Percentiles rank a stretch among this genome's conserved stretches.
Conservation (phyloP, 2,113 vertebrate genomes). For the Scomber colias region DNA sequence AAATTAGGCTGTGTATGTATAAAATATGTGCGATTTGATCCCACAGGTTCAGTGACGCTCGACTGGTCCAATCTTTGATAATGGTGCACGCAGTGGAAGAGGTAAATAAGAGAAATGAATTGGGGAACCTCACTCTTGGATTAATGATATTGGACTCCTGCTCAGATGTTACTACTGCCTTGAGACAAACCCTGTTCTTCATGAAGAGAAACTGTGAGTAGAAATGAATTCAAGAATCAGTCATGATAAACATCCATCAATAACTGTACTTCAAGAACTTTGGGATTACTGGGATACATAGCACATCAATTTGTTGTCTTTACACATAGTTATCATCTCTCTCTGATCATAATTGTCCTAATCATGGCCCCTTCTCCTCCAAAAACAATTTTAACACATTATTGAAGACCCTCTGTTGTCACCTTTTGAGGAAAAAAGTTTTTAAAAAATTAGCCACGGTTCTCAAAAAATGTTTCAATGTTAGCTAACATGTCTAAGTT, state of each 20-base stretch:
- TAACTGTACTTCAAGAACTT: no score
- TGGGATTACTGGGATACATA: no score
- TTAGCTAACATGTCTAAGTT: no score
- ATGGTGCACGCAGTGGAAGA: constrained; percentile 64
- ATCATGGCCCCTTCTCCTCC: no score
- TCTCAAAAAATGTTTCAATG: no score
- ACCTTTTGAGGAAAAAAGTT: no score
- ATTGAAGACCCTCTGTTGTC: no score
- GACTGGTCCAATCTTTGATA: constrained; percentile 52
- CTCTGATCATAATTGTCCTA: no score
- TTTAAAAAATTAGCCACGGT: no score
- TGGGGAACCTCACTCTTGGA: constrained; percentile 67
- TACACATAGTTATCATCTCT: no score
- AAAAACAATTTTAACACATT: no score
- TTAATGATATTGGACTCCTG: constrained; percentile 68
- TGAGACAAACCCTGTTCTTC: constrained; percentile 22
- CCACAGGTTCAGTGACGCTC: constrained; percentile 27
- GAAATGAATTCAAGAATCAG: not conserved
- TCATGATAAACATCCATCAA: not conserved
- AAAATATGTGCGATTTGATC: not conserved
- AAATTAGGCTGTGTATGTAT: not conserved
- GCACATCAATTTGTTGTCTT: no score
- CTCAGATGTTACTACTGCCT: constrained; percentile 47
- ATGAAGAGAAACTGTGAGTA: constrained; percentile 25
- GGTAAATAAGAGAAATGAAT: constrained; percentile 50